Percentiles rank a stretch among this genome's conserved stretches.
Conservation (phyloP, 2,113 vertebrate genomes). For the Nematolebias whitei region DNA sequence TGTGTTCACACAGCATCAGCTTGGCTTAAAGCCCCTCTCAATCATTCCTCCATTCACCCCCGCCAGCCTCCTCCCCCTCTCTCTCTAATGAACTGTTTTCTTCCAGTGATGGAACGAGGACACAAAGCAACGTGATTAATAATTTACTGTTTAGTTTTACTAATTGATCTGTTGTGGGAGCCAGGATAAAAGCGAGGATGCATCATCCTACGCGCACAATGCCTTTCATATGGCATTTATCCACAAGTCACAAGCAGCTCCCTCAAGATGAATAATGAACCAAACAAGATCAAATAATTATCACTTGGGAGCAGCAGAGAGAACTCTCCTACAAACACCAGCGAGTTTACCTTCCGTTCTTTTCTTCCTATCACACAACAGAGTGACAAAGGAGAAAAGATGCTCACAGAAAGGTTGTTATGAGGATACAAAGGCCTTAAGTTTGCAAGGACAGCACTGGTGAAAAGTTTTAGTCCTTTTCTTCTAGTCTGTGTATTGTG, state of each 20-base stretch:
- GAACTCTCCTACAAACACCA: conserved; percentile 74
- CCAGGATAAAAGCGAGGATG: conserved; percentile 79
- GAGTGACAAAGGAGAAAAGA: conserved; percentile 53
- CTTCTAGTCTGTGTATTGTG: not conserved
- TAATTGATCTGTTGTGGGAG: conserved; percentile 85
- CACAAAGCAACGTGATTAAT: conserved; percentile 84
- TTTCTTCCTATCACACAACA: conserved; percentile 68
- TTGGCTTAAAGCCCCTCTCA: conserved; percentile 78
- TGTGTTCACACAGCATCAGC: conserved; percentile 77
- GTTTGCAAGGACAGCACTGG: conserved; percentile 52
- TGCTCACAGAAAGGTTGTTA: conserved; percentile 47
- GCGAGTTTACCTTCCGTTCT: conserved; percentile 72
- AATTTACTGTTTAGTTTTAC: conserved; percentile 85
- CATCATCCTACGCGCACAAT: conserved; percentile 75
- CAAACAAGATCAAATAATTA: conserved; percentile 85
- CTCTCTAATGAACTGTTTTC: conserved; percentile 81
- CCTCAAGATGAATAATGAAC: conserved; percentile 85
- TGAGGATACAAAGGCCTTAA: conserved; percentile 54
- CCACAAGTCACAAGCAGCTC: conserved; percentile 78
- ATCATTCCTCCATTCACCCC: conserved; percentile 56
- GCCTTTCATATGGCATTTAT: conserved; percentile 84
- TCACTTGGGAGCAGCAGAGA: conserved; percentile 70
- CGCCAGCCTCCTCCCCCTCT: conserved; percentile 21
- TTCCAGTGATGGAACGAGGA: conserved; percentile 77
- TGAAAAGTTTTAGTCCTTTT: conserved; percentile 43